Evolutionary conservation across 2,113 vertebrate species (phyloP).

Genomic region (Tricholaema leucomelas): DNA sequence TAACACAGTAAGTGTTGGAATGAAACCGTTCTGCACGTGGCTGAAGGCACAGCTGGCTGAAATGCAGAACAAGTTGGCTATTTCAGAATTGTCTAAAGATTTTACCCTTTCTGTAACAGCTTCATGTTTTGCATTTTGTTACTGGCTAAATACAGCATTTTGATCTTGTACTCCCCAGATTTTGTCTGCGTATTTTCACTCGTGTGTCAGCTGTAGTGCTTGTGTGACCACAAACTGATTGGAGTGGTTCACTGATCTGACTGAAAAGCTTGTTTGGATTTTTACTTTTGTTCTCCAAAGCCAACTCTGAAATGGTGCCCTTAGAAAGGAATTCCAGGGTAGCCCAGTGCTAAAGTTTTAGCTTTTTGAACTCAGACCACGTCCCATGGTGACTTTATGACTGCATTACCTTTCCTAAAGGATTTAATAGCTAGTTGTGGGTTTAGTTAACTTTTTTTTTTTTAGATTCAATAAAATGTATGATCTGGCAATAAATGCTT

Average conservation of each 20-base stretch:
- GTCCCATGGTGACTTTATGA: slow-evolving; percentile 58
- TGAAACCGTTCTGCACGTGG: not conserved
- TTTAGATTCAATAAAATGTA: slow-evolving; percentile 2
- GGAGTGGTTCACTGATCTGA: not conserved
- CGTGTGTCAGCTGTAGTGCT: not conserved
- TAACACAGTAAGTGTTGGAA: not conserved
- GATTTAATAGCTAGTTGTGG: slow-evolving; percentile 68
- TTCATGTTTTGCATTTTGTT: not conserved
- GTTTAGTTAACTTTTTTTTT: slow-evolving; percentile 35
- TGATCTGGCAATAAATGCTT: slow-evolving; percentile 48
- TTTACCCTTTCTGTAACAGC: not conserved
- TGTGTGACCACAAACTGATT: not conserved
- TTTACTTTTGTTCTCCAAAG: not conserved
- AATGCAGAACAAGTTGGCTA: not conserved
- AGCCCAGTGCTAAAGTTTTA: slow-evolving; percentile 62
- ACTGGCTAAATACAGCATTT: not conserved
- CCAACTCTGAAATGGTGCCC: not conserved
- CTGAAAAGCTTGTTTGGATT: not conserved
- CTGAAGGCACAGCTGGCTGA: not conserved
- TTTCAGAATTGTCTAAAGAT: not conserved
- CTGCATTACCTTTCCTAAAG: slow-evolving; percentile 65
- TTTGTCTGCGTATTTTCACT: not conserved
- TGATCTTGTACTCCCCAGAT: not conserved
- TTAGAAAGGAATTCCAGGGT: slow-evolving; percentile 23
- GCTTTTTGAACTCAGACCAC: slow-evolving; percentile 56